A percentile compares a stretch with the other conserved stretches of the same genome.
These are phyloP conservation scores for Sinosuthora webbiana DNA, from an alignment of 2,113 vertebrate species.

Conservation along the genomic window DNA sequence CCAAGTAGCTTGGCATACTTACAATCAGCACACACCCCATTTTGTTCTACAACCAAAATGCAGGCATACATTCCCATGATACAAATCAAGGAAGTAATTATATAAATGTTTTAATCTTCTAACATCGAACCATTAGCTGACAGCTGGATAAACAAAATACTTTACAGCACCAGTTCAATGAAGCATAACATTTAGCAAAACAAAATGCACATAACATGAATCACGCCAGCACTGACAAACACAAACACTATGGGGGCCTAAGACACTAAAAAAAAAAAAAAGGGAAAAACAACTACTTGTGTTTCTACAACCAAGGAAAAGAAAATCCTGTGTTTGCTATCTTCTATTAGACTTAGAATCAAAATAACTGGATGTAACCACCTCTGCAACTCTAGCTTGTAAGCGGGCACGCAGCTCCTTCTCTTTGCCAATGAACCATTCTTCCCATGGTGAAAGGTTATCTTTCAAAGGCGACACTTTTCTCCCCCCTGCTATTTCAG, in stretches of 20 bases:
- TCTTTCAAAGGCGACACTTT: conserved; percentile 25
- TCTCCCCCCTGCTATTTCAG: background rate
- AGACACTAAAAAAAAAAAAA: conserved; percentile 1
- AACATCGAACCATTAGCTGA: background rate
- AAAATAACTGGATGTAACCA: conserved; percentile 11
- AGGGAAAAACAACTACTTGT: background rate
- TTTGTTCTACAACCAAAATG: background rate
- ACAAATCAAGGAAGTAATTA: conserved; percentile 26
- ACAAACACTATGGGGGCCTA: background rate
- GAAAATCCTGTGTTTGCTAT: background rate
- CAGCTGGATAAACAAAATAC: background rate
- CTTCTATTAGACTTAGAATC: background rate
- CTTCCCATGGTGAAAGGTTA: conserved; percentile 86
- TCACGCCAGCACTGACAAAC: background rate
- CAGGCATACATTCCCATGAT: background rate
- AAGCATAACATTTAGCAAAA: background rate
- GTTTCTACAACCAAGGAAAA: background rate
- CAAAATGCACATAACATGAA: background rate
- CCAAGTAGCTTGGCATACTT: background rate
- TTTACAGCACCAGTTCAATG: background rate
- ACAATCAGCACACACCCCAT: background rate
- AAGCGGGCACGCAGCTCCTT: conserved; percentile 80
- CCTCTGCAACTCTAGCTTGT: conserved; percentile 83
- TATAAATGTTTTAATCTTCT: conserved; percentile 20
- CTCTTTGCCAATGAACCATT: conserved; percentile 91